Percentiles rank a stretch among this genome's conserved stretches.
Evolutionary conservation across 2,888 invertebrate genomes (phyloP).

Genomic region (Actias luna): DNA sequence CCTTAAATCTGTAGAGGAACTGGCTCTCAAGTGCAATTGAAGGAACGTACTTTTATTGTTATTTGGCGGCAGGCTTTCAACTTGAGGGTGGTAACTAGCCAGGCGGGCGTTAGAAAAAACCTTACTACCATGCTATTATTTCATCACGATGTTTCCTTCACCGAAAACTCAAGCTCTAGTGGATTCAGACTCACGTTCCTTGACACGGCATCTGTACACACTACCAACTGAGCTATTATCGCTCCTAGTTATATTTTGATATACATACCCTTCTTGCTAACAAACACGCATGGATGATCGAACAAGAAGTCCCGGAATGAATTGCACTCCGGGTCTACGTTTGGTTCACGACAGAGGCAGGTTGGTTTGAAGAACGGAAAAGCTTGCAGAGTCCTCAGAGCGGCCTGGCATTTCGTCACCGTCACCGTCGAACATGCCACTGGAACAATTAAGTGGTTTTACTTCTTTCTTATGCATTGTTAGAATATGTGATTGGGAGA

Average conservation of each 20-base stretch:
- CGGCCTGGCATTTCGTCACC: conserved; percentile 96
- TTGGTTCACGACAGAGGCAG: conserved; percentile 94
- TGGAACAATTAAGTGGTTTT: conserved; percentile 72
- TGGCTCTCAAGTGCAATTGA: too few relatives aligned
- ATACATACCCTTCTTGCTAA: conserved; percentile 92
- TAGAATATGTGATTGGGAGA: neutral
- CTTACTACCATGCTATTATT: too few relatives aligned
- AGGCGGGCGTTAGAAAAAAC: too few relatives aligned
- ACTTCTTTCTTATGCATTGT: neutral
- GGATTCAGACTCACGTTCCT: too few relatives aligned
- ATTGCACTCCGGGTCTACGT: conserved; percentile 95
- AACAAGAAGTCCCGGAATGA: conserved; percentile 96
- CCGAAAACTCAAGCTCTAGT: too few relatives aligned
- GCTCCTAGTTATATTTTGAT: neutral
- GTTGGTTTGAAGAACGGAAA: conserved; percentile 97
- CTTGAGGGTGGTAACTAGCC: too few relatives aligned
- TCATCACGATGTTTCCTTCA: too few relatives aligned
- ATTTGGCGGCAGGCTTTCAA: too few relatives aligned
- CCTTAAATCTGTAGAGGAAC: too few relatives aligned
- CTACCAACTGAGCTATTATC: neutral
- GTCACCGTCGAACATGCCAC: conserved; percentile 96
- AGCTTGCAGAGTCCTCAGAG: conserved; percentile 92
- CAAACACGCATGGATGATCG: conserved; percentile 96
- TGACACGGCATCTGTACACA: too few relatives aligned
- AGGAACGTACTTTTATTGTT: too few relatives aligned